Evolutionary conservation across 2,888 invertebrate genomes (phyloP), one percentile per base, ranked within the genome.

Genomic region (Amaurobius ferox): DNA sequence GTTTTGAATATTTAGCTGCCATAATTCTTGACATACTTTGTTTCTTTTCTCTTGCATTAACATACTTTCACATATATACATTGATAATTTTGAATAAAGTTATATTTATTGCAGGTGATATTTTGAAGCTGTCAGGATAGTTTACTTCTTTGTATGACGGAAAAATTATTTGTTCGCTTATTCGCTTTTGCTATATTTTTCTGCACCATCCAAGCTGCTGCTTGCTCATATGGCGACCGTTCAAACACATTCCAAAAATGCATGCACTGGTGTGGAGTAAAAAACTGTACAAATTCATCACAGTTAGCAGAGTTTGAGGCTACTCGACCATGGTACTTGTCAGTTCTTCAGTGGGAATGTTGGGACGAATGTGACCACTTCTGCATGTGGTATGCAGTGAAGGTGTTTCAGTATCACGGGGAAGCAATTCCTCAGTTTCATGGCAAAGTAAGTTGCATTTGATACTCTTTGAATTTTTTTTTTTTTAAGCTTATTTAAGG

Each of bases 341-440:
- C 89, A 71, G 64, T 94, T 62, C 91, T 95, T 16, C 91, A 92
- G 29, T 98, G 98, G 98, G 93, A 93, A 77, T 98, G 98, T 91
- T 92, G 92, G 6, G 96, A 97, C 90, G 97, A 98, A 90, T 98
- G 98, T 90, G 93, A 94, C 88, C 97, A 98, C 90, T 92, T 93
- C 11, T 98, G 98, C 91, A 98, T 97, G 96, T 98, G 98, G 98
- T 92, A 93, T 79, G 96, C 97, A 0, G 96, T 97, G 0, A 93
- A 94, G n/a, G 90, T 91, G 93, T 62, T 93, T 93, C 81, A 93
- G 94, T 88, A 94, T 94, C 0, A 94, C 94, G 91, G 91, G 92
- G n/a, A 87, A 26, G 72, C 77, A 3, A 93, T 95, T 74, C 98
- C 98, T 2, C 98, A 98, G 91, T 98, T 98, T 92, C 94, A 96